Evolutionary conservation across 2,113 vertebrate species (phyloP), one percentile per base, ranked within the genome.

Genomic region (Pantherophis guttatus): DNA sequence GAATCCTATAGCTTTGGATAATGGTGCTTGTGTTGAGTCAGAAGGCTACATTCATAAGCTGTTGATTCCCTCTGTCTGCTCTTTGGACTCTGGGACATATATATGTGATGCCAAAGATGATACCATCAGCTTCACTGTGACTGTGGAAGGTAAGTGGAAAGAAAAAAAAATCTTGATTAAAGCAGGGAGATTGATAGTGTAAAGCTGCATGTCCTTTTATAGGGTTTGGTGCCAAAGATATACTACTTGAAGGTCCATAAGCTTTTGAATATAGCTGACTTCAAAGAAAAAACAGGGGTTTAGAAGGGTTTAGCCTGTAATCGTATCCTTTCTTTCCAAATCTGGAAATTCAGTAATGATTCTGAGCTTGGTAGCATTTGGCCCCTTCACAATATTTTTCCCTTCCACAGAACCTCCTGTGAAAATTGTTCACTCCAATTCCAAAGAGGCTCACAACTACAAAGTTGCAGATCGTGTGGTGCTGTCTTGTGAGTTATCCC

Each of bases 401-500:
- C 0, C 81, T 70, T 85, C 81, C 29, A 55, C 95, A 99, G 99
- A 99, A 92, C 98, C 98, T 21, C 98, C 98, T 0, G 98, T 99
- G 86, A 97, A 96, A 93, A 98, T 99, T 1, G 0, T 99, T 65
- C 97, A 97, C 85, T 98, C 99, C 29, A 98, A 91, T 0, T 97
- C 98, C 70, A 96, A 97, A 55, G 97, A 98, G 95, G 96, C 97
- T 53, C 97, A 98, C 93, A 94, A 97, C 15, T 99, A 99, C 11
- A 90, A 96, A 53, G 97, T 96, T 0, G 97, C 98, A 0, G 98
- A 99, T 95, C 97, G 98, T 3, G 98, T 99, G 97, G 98, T 98
- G 55, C 95, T 99, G 94, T 98, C 98, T 96, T 99, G 99, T 88
- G 98, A 99, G 97, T 97, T 99, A 86, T 99, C 99, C 92, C 95